Percentiles rank a stretch among this genome's conserved stretches.
These are phyloP conservation scores for Bovichtus diacanthus DNA, from an alignment of 2,797 vertebrate genomes.

Conservation along the genomic window DNA sequence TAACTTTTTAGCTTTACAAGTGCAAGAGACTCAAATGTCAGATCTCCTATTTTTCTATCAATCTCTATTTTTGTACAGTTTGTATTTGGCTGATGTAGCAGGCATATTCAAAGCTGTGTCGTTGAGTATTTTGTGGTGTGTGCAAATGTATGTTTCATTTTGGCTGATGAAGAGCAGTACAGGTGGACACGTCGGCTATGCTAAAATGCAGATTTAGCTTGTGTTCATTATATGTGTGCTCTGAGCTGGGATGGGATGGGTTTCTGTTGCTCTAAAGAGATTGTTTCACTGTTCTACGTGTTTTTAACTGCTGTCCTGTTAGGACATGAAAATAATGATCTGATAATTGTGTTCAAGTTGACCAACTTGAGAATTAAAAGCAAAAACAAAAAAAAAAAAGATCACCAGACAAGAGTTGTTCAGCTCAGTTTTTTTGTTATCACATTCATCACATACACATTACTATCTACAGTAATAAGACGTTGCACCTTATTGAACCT, in stretches of 20 bases:
- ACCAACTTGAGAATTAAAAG: conserved; percentile 78
- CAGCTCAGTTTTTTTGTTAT: conserved; percentile 18
- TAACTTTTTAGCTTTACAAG: conserved; percentile 37
- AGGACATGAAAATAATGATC: conserved; percentile 53
- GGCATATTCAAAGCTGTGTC: conserved; percentile 55
- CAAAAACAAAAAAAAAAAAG: conserved; percentile 23
- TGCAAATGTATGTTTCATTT: conserved; percentile 52
- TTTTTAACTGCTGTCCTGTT: conserved; percentile 51
- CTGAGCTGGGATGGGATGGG: conserved; percentile 53
- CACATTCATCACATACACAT: not conserved
- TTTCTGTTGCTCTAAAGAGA: conserved; percentile 72
- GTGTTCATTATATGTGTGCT: conserved; percentile 35
- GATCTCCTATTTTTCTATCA: conserved; percentile 84
- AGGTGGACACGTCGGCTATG: conserved; percentile 22
- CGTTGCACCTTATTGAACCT: not conserved
- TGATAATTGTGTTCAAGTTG: conserved; percentile 68
- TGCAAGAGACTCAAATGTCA: conserved; percentile 55
- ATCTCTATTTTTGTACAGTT: conserved; percentile 84
- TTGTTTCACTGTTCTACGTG: conserved; percentile 60
- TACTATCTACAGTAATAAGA: not conserved
- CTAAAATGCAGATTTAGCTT: conserved; percentile 24
- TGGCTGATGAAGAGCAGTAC: conserved; percentile 41
- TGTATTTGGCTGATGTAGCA: conserved; percentile 63
- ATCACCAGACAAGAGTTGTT: conserved; percentile 15
- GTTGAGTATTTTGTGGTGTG: conserved; percentile 39